phyloP scores from a whole-genome alignment of 1,140 invertebrate species.

The Trigoniulus corallinus region DNA sequence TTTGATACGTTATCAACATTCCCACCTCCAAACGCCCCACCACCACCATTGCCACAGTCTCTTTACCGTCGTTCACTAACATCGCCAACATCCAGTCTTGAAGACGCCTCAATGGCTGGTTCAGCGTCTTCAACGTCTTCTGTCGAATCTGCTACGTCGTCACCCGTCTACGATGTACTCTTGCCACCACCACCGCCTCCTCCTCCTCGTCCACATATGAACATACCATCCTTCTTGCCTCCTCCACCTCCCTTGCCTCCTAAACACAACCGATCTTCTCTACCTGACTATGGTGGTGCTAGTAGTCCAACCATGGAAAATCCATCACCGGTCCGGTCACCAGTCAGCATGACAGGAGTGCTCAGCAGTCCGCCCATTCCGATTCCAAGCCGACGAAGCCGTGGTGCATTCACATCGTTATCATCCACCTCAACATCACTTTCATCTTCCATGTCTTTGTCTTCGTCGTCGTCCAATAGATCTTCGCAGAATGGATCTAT shows the following conservation, averaged over 20 bases:
- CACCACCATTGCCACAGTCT: conserved; percentile 10
- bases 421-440: neutral
- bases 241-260: neutral
- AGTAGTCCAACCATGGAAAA: neutral
- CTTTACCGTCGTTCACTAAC: neutral
- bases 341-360: neutral
- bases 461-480: neutral
- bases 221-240: conserved; percentile 6
- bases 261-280: conserved; percentile 4
- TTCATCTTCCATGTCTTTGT: too few species aligned
- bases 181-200: conserved; percentile 11
- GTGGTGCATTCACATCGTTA: neutral
- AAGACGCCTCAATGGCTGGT: neutral
- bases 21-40: conserved; percentile 4
- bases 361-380: conserved; percentile 10
- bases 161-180: neutral
- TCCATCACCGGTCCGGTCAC: neutral
- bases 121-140: too few species aligned
- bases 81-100: neutral
- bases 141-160: neutral
- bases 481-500: neutral
- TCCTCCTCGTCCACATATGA: conserved; percentile 8
- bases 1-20: neutral
- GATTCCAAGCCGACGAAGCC: conserved; percentile 6
- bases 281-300: neutral